Percentiles rank a stretch among this genome's conserved stretches.
These are phyloP conservation scores for Urocitellus parryii DNA, from an alignment of 2,113 vertebrate species.

Conservation along the genomic window DNA sequence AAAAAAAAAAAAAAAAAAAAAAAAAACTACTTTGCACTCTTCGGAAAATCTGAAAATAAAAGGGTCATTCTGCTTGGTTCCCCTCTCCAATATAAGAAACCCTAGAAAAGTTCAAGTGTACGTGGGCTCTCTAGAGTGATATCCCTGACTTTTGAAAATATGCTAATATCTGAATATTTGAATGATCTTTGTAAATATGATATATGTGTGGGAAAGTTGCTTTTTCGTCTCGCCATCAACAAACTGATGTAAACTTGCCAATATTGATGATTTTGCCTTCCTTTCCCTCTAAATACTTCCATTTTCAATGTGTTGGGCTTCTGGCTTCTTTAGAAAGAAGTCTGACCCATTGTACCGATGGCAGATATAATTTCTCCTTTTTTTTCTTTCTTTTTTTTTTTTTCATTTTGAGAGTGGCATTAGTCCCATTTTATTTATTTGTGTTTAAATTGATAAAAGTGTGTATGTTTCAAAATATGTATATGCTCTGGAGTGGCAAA, in stretches of 20 bases:
- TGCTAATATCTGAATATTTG: not conserved
- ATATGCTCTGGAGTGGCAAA: not conserved
- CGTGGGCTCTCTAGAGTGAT: not conserved
- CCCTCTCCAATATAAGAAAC: not conserved
- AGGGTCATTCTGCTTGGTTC: not conserved
- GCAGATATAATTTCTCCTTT: not conserved
- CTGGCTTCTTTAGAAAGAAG: slow-evolving; percentile 15
- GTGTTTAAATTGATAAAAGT: not conserved
- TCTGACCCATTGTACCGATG: not conserved
- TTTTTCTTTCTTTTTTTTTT: not conserved
- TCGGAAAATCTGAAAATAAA: not conserved
- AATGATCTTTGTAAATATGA: not conserved
- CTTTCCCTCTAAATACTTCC: not conserved
- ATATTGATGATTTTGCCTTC: not conserved
- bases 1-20: no score
- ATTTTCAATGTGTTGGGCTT: slow-evolving; percentile 1
- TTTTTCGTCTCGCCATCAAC: not conserved
- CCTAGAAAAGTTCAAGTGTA: not conserved
- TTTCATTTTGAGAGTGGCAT: not conserved
- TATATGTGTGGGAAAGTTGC: not conserved
- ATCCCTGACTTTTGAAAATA: not conserved
- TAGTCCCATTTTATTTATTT: not conserved
- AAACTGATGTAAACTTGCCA: not conserved
- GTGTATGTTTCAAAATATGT: not conserved
- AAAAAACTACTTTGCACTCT: not conserved